Base-by-base conservation (phyloP, 1,140 invertebrate genomes). In the Diploscapter pachys region DNA sequence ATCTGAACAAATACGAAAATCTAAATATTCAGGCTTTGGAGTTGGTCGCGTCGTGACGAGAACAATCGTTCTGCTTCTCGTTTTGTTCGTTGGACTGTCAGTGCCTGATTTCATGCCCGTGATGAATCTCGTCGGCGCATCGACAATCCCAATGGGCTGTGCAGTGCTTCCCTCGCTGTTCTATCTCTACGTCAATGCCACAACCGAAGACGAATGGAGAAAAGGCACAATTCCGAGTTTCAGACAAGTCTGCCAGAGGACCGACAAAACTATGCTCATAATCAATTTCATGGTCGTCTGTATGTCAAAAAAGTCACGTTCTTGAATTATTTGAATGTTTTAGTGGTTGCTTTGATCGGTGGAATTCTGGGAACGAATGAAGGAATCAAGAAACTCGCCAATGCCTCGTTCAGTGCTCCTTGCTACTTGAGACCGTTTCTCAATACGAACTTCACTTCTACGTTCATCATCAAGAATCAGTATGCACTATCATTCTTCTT, bases 81-180 rank as follows among this genome's bases (percentile, higher is more conserved):
- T 78, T 5, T 70, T 78, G 4, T 78, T 78, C 51, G 74, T 75
- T 11, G 77, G 57, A 4, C 70, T 78, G 3, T 72, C 77, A 3
- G 77, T 78, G 8, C 77, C 77, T 54, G 77, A 78, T 54, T 78
- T 78, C 70, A 55, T 63, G 13, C 77, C 77, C 3, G 74, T 78
- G 11, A 78, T 78, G 77, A 77, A 77, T 64, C 53, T 78, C 49
- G 77, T 78, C 13, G 74, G 76, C 13, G 75, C 77, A 0, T 77
- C 77, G 0, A 78, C 77, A 5, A 78, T 78, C 63, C 77, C 77
- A 48, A 68, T 78, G 54, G 77, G 74, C 6, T 78, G 77, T 69
- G 77, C 72, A 8, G 64, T 78, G 13, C 71, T 78, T 61, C 77
- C 77, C 48, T 71, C 65, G 62, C 77, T 78, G 11, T 78, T 78